These are phyloP conservation scores for Lutjanus erythropterus DNA, from an alignment of 2,113 vertebrate genomes.

Conservation along the genomic window DNA sequence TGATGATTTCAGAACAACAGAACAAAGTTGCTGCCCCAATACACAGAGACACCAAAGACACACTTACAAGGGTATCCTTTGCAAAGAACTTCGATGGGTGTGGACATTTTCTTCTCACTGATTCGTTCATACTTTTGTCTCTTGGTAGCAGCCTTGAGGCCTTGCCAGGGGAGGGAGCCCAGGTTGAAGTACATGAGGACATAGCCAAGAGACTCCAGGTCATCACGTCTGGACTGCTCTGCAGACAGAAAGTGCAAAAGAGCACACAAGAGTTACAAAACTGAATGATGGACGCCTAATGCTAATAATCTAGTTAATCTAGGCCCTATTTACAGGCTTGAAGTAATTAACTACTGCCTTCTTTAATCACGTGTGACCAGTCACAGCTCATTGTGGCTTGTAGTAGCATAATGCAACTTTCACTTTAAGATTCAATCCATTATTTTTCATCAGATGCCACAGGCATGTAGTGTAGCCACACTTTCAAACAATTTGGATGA, in stretches of 20 bases:
- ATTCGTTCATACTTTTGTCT: slow-evolving; percentile 98
- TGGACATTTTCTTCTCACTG: slow-evolving; percentile 99
- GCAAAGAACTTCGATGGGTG: slow-evolving; percentile 96
- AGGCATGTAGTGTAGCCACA: too few relatives aligned
- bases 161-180: slow-evolving; percentile 98
- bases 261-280: neutral
- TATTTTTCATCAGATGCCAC: too few relatives aligned
- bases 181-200: slow-evolving; percentile 99
- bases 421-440: too few relatives aligned
- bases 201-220: slow-evolving; percentile 96
- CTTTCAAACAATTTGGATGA: too few relatives aligned
- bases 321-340: neutral
- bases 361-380: neutral
- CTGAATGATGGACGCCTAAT: neutral
- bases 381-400: neutral
- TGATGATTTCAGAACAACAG: neutral
- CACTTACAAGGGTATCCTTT: slow-evolving; percentile 98
- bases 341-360: neutral
- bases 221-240: slow-evolving; percentile 97
- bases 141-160: slow-evolving; percentile 97
- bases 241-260: slow-evolving; percentile 33
- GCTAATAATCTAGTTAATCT: neutral
- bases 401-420: too few relatives aligned
- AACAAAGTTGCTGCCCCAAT: neutral
- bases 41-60: neutral